These are phyloP conservation scores for Drosophila watanabei DNA, from an alignment of 1,140 invertebrate species.

Conservation along the genomic window DNA sequence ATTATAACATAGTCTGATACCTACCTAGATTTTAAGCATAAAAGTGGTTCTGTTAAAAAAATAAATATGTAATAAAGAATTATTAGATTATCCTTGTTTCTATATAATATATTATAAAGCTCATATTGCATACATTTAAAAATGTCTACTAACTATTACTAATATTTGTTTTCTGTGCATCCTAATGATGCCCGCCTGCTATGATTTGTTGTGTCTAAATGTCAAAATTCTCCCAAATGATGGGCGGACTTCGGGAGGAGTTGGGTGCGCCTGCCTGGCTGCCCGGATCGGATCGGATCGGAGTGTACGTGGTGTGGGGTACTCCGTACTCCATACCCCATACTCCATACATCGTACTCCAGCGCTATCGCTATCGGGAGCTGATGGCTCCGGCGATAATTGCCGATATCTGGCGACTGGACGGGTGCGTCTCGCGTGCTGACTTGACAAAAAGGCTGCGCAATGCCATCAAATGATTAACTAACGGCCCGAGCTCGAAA, in stretches of 20 bases:
- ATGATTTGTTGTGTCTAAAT: slow-evolving; percentile 83
- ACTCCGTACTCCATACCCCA: neutral
- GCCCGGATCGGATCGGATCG: neutral
- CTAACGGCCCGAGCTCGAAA: slow-evolving; percentile 53
- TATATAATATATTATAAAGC: too few relatives aligned
- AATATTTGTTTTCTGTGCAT: slow-evolving; percentile 8
- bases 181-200: slow-evolving; percentile 73
- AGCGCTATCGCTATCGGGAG: slow-evolving; percentile 55
- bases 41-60: too few relatives aligned
- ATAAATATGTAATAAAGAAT: too few relatives aligned
- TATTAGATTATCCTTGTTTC: too few relatives aligned
- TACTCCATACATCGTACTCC: neutral
- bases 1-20: neutral
- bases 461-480: slow-evolving; percentile 84
- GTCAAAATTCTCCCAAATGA: slow-evolving; percentile 77
- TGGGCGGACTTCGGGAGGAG: slow-evolving; percentile 24
- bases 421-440: slow-evolving; percentile 61
- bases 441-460: slow-evolving; percentile 72
- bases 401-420: slow-evolving; percentile 62
- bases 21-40: neutral
- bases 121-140: too few relatives aligned
- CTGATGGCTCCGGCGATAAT: slow-evolving; percentile 74
- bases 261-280: slow-evolving; percentile 26
- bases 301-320: neutral
- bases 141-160: too few relatives aligned